Base-by-base conservation (phyloP, 2,797 vertebrate species). In the Argyrosomus regius region DNA sequence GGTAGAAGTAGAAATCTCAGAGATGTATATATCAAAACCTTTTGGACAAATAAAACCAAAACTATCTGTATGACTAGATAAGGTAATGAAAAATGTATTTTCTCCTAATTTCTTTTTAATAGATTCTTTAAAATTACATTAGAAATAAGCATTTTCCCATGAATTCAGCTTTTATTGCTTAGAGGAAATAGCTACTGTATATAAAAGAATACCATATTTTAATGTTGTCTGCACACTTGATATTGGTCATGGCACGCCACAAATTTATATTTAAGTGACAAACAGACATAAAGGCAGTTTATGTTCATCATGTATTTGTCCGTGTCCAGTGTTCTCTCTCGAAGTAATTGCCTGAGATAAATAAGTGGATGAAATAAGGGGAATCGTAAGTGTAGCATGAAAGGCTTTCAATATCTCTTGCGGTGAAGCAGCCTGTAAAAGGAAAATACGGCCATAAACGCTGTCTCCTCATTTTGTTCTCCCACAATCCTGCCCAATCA, bases 401-500 rank as follows among this genome's bases (percentile, higher is more conserved):
- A 93, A 93, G 88, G 81, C 81, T 92, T 92, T 92, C 92, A 92
- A 91, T 91, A 93, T 93, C 86, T 93, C 82, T 91, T 78, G 91
- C 24, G 78, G 91, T 61, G 81, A 84, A 86, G 80, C 71, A 81
- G 86, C 81, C 83, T 70, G 86, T 90, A 89, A 92, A 93, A 88
- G 60, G 57, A 88, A 87, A 90, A 85, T 8, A 71, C 67, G 5
- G 60, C 83, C 71, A 78, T 92, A 91, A 91, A 88, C 26, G 75
- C 84, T 50, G 82, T 87, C 86, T 92, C 85, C 87, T 91, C 83
- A 70, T 87, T 90, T 90, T 87, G 85, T 68, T 86, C 77, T 70
- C 72, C 71, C 78, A 82, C 88, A 75, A 72, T 87, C 83, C 83
- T 80, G 31, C 83, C 91, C 88, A 91, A 91, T 92, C 90, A 89